phyloP scores from a whole-genome alignment of 2,888 invertebrate genomes.

The Amblyteles armatorius region DNA sequence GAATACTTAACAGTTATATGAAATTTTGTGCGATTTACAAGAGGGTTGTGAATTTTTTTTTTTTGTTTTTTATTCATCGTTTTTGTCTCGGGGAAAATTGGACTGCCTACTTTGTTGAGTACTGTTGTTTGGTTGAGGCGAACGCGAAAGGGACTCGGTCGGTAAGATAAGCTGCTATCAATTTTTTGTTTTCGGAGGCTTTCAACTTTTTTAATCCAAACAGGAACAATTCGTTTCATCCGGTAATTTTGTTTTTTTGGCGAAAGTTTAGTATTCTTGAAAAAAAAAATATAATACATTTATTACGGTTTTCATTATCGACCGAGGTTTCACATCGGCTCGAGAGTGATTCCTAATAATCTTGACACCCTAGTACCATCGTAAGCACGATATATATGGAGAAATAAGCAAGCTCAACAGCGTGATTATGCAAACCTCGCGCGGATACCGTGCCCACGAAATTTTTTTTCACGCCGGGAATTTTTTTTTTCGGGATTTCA shows the following conservation, averaged over 20 bases:
- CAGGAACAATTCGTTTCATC: too few species aligned
- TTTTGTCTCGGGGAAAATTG: background rate
- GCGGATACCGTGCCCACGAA: background rate
- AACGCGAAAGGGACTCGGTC: too few species aligned
- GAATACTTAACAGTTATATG: background rate
- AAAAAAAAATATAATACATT: too few species aligned
- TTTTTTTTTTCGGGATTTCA: background rate
- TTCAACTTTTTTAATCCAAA: too few species aligned
- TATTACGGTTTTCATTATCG: too few species aligned
- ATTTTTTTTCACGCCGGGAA: background rate
- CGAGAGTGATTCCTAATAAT: background rate
- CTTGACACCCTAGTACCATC: background rate
- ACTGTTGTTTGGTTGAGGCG: background rate
- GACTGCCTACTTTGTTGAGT: background rate
- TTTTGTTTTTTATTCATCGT: background rate
- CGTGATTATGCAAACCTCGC: conserved; percentile 9
- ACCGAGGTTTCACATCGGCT: background rate
- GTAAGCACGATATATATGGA: background rate
- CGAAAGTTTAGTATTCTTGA: background rate
- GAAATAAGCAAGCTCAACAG: conserved; percentile 30
- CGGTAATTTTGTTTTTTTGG: too few species aligned
- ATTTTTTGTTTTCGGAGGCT: too few species aligned
- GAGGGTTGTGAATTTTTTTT: background rate
- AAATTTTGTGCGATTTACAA: background rate
- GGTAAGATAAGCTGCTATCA: too few species aligned